Evolutionary conservation across 2,797 vertebrate species (phyloP), one percentile per base, ranked within the genome.

Genomic region (Limnodromus scolopaceus): DNA sequence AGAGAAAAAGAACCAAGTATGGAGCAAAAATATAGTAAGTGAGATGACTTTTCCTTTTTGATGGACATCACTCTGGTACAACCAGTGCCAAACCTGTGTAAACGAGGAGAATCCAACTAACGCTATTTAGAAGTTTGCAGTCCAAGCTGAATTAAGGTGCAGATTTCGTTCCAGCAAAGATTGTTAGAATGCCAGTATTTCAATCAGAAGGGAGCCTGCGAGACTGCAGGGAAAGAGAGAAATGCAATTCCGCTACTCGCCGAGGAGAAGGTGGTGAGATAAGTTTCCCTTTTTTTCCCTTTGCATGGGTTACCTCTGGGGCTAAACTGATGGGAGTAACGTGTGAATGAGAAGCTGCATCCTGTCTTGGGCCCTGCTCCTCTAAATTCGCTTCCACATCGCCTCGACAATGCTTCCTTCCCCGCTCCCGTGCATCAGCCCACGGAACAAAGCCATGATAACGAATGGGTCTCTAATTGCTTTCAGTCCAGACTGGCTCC

Each of bases 21-120:
- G 39, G 65, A 86, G 36, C 36, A 90, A 38, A 70, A 58, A 81
- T 25, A 36, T 13, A 77, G 27, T 8, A 43, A 74, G 15, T 14
- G 51, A 79, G 58, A 81, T 63, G 58, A 69, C 34, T 95, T 90
- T 86, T 86, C 43, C 27, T 79, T 24, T 75, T 77, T 81, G 65
- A 78, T 36, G 70, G 39, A 81, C 66, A 75, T 72, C 32, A 14
- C 13, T 88, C 69, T 41, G 61, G 38, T 45, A 53, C 5, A 85
- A 34, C 30, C 51, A 69, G 36, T 53, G 66, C 51, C 87, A 93
- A 94, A 89, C 7, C 27, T 39, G 5, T n/a, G 51, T 49, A 61
- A 91, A 28, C 0, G 2, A 92, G 27, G 19, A 88, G 43, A 88
- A 81, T 85, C n/a, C 15, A 12, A 63, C 51, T 39, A n/a, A 65